Evolutionary conservation across 64 coral and sea anemone species (phyloP).

Genomic region (Actinia tenebrosa): DNA sequence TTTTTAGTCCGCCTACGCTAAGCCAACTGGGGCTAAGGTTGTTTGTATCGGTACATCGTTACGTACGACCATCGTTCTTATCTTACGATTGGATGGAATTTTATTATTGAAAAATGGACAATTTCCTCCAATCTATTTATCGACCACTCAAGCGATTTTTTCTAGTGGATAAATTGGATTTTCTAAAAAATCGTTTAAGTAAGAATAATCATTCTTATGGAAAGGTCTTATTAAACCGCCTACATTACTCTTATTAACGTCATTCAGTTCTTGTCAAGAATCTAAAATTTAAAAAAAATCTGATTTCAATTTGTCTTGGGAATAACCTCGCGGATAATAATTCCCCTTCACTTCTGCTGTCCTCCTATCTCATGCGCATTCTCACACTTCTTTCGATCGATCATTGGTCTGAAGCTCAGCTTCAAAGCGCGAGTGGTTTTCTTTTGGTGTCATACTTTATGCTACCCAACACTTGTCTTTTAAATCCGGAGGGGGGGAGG

Average conservation of each 20-base stretch:
- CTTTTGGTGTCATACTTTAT: no score
- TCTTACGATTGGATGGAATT: not conserved
- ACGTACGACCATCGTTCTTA: not conserved
- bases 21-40: not conserved
- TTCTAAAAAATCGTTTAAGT: not conserved
- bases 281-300: not conserved
- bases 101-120: not conserved
- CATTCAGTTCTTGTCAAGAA: no score
- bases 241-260: no score
- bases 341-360: no score
- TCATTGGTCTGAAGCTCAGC: no score
- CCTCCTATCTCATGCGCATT: no score
- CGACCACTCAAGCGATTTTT: not conserved
- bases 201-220: not conserved
- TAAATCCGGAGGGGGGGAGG: no score
- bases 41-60: not conserved
- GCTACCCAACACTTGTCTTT: no score
- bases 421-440: no score
- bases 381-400: no score
- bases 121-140: not conserved
- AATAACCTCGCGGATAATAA: no score
- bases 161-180: not conserved
- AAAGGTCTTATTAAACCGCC: no score
- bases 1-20: not conserved
- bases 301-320: not conserved